These are phyloP conservation scores for Antheraea yamamai DNA, from an alignment of 2,888 invertebrate species.

Conservation along the genomic window DNA sequence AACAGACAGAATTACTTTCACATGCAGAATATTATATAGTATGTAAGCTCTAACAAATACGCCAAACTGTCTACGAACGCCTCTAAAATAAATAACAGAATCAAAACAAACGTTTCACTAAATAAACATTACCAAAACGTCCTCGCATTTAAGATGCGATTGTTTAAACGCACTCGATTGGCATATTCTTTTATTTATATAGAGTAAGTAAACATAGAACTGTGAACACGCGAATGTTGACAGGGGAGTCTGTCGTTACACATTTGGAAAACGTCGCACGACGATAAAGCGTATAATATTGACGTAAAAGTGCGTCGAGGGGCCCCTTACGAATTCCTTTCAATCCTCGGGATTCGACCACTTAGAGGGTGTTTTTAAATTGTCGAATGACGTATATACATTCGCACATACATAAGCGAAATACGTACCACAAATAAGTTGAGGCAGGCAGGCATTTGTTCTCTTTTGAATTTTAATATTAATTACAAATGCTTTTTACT, in stretches of 20 bases:
- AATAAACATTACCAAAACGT: not conserved
- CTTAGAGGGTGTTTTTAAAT: not conserved
- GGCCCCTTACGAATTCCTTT: slow-evolving; percentile 1
- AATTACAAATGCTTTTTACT: no score
- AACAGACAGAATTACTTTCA: no score
- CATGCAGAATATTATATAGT: no score
- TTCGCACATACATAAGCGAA: no score
- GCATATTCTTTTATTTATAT: slow-evolving; percentile 1
- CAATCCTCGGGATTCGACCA: not conserved
- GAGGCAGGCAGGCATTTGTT: no score
- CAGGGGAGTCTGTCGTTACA: not conserved
- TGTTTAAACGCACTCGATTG: not conserved
- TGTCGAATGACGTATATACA: not conserved
- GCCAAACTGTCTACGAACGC: not conserved
- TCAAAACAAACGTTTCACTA: not conserved
- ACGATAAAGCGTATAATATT: slow-evolving; percentile 9
- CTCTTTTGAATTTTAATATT: no score
- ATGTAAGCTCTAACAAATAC: not conserved
- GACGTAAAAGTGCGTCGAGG: slow-evolving; percentile 4
- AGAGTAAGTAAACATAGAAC: not conserved
- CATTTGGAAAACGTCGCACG: not conserved
- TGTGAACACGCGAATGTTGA: not conserved
- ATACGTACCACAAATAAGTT: no score
- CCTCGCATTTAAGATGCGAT: not conserved
- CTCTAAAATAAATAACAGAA: not conserved